These are phyloP conservation scores for Eupithecia dodoneata DNA, from an alignment of 2,888 invertebrate genomes.

Conservation along the genomic window DNA sequence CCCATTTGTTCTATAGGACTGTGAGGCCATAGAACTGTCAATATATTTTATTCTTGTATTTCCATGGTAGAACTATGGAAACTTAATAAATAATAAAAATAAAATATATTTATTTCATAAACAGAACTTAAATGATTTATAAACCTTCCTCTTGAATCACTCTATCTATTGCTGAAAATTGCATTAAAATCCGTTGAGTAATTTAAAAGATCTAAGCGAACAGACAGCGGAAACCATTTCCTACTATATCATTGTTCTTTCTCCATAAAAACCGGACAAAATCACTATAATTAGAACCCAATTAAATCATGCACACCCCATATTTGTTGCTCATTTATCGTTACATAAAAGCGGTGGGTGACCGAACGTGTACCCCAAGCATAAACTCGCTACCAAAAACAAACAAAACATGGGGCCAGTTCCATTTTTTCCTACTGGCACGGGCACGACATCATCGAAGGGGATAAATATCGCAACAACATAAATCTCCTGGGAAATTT, in stretches of 20 bases:
- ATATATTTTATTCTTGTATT: too few species aligned
- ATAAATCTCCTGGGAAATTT: constrained; percentile 57
- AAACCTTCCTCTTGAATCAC: too few species aligned
- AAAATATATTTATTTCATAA: too few species aligned
- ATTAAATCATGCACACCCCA: background rate
- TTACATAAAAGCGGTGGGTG: background rate
- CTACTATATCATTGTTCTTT: background rate
- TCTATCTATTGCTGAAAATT: too few species aligned
- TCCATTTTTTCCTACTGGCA: constrained; percentile 44
- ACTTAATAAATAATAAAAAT: too few species aligned
- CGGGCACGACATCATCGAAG: constrained; percentile 52
- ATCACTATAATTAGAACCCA: background rate
- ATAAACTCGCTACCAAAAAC: constrained; percentile 18
- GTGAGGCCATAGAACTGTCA: too few species aligned
- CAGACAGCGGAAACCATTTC: too few species aligned
- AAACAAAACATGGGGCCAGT: constrained; percentile 42
- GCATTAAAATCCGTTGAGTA: too few species aligned
- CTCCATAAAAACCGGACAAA: background rate
- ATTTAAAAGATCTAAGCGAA: too few species aligned
- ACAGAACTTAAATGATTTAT: too few species aligned
- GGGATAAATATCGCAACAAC: constrained; percentile 54
- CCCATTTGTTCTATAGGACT: too few species aligned
- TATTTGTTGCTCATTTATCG: background rate
- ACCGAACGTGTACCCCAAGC: background rate
- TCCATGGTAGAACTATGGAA: too few species aligned